Conservation (phyloP, 1,140 invertebrate species). For the Drosophila subpulchrella region DNA sequence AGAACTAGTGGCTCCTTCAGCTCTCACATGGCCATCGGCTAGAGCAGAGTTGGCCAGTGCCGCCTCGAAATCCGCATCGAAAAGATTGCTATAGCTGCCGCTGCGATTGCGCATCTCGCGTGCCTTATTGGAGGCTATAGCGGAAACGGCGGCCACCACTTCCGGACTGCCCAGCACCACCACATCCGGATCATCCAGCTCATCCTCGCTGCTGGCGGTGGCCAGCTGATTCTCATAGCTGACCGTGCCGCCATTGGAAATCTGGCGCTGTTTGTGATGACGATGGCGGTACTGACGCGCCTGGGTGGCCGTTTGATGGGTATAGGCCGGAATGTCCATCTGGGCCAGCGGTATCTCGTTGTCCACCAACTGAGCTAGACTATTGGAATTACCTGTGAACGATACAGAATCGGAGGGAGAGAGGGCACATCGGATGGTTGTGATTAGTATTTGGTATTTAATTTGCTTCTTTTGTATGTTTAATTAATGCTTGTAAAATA, state of each 20-base stretch:
- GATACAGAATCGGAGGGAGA: slow-evolving; percentile 29
- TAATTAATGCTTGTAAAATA: slow-evolving; percentile 73
- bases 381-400: slow-evolving; percentile 87
- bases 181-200: slow-evolving; percentile 70
- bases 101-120: slow-evolving; percentile 78
- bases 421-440: slow-evolving; percentile 6
- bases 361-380: slow-evolving; percentile 87
- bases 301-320: slow-evolving; percentile 66
- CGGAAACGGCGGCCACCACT: slow-evolving; percentile 77
- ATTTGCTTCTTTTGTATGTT: slow-evolving; percentile 33
- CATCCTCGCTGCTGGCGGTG: slow-evolving; percentile 66
- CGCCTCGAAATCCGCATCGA: slow-evolving; percentile 72
- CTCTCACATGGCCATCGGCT: slow-evolving; percentile 16
- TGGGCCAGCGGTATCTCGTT: slow-evolving; percentile 88
- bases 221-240: slow-evolving; percentile 74
- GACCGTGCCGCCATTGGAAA: slow-evolving; percentile 50
- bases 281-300: slow-evolving; percentile 72
- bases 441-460: slow-evolving; percentile 27
- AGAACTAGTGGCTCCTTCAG: not conserved
- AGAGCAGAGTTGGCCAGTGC: slow-evolving; percentile 52
- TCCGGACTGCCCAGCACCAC: slow-evolving; percentile 74
- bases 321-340: slow-evolving; percentile 76
- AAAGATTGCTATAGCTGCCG: slow-evolving; percentile 83
- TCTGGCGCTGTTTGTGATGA: slow-evolving; percentile 71
- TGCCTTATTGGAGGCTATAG: slow-evolving; percentile 70